Percentiles rank a stretch among this genome's conserved stretches.
Conservation (phyloP, 2,888 invertebrate species). For the Sabatieria punctata region DNA sequence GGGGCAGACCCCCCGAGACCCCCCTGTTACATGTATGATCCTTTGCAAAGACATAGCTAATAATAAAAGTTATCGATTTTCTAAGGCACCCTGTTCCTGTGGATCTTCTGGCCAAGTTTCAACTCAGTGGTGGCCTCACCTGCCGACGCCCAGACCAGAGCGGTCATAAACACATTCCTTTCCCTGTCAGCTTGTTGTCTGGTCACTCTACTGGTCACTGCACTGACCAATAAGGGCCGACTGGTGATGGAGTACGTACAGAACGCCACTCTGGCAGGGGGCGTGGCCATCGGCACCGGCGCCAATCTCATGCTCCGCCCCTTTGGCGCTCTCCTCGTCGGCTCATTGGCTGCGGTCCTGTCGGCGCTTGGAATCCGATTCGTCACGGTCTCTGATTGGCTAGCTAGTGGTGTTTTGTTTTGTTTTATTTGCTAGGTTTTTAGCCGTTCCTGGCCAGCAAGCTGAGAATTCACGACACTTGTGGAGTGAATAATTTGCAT, state of each 20-base stretch:
- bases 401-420: no score
- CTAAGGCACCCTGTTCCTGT: constrained; percentile 69
- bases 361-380: constrained; percentile 28
- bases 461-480: constrained; percentile 58
- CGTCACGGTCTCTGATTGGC: no score
- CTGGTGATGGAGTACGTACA: constrained; percentile 36
- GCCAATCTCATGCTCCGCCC: constrained; percentile 36
- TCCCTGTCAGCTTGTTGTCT: constrained; percentile 65
- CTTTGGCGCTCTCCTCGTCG: constrained; percentile 27
- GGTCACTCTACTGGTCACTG: constrained; percentile 63
- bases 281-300: constrained; percentile 34
- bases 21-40: no score
- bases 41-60: no score
- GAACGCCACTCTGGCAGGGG: constrained; percentile 38
- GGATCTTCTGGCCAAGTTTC: constrained; percentile 92
- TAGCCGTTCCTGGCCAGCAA: constrained; percentile 46
- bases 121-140: constrained; percentile 46
- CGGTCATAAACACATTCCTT: constrained; percentile 79
- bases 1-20: no score
- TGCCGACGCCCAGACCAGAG: constrained; percentile 42
- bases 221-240: constrained; percentile 41
- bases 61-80: no score
- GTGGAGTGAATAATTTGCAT: constrained; percentile 88
- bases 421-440: no score
- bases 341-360: constrained; percentile 21